A percentile compares a stretch with the other conserved stretches of the same genome.
Evolutionary conservation across 1,140 invertebrate species (phyloP).

Genomic region (Magallana ariakensis): DNA sequence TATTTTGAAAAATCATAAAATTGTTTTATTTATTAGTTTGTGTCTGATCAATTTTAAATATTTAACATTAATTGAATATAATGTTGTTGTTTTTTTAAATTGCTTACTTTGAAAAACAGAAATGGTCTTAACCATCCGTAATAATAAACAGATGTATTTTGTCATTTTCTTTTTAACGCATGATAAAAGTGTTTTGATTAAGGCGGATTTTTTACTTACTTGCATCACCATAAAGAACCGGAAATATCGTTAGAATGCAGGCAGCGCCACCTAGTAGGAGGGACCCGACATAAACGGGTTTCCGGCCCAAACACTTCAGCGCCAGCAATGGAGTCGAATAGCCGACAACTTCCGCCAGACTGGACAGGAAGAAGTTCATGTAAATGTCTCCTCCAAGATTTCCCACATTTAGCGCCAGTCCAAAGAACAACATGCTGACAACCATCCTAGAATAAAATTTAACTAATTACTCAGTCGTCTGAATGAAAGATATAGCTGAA

Average conservation of each 20-base stretch:
- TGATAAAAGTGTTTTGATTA: too few relatives aligned
- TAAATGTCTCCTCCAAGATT: conserved; percentile 73
- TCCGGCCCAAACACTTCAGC: conserved; percentile 61
- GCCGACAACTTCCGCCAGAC: conserved; percentile 87
- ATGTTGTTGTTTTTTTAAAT: too few relatives aligned
- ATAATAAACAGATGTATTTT: too few relatives aligned
- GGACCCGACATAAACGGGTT: conserved; percentile 57
- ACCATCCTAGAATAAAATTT: conserved; percentile 66
- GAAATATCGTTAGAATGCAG: conserved; percentile 60
- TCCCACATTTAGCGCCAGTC: conserved; percentile 81
- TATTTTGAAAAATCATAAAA: too few relatives aligned
- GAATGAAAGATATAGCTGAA: too few relatives aligned
- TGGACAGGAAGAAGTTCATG: conserved; percentile 77
- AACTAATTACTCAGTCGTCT: too few relatives aligned
- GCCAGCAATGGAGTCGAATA: conserved; percentile 79
- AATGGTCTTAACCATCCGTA: too few relatives aligned
- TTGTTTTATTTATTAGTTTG: too few relatives aligned
- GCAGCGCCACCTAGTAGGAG: conserved; percentile 64
- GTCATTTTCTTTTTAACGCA: too few relatives aligned
- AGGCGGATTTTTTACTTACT: conserved; percentile 41
- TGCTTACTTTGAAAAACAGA: too few relatives aligned
- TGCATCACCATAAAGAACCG: conserved; percentile 52
- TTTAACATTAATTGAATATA: too few relatives aligned
- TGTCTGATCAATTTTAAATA: too few relatives aligned
- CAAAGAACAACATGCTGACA: conserved; percentile 70